phyloP scores from a whole-genome alignment of 1,140 invertebrate genomes.

The Augochlora pura region DNA sequence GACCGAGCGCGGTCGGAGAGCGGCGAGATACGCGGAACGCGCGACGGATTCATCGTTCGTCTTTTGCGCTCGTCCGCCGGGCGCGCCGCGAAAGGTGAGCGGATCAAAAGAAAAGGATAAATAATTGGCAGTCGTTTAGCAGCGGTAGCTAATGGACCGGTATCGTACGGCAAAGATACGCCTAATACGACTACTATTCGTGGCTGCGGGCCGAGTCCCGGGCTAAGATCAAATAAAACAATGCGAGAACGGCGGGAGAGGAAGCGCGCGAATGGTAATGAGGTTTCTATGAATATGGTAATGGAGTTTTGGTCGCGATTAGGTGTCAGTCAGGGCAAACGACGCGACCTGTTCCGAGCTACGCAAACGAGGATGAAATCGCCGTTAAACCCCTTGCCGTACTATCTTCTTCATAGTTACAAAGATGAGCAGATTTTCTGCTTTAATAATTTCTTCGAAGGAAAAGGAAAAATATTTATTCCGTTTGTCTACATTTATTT shows the following conservation, averaged over 20 bases:
- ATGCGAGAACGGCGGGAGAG: not conserved
- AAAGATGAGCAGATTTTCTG: too few species aligned
- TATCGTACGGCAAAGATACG: not conserved
- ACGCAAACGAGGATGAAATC: slow-evolving; percentile 46
- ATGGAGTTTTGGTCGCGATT: slow-evolving; percentile 54
- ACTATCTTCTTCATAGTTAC: too few species aligned
- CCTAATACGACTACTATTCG: slow-evolving; percentile 7
- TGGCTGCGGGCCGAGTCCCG: not conserved
- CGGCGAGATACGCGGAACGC: not conserved
- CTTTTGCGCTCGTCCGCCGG: not conserved
- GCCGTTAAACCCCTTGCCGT: too few species aligned
- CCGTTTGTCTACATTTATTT: too few species aligned
- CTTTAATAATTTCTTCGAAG: too few species aligned
- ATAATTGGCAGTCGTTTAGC: too few species aligned
- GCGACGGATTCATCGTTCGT: not conserved
- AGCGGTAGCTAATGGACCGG: too few species aligned
- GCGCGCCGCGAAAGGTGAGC: not conserved
- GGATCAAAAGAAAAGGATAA: not conserved
- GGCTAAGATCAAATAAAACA: slow-evolving; percentile 6
- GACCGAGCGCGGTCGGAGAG: too few species aligned
- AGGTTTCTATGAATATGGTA: slow-evolving; percentile 63
- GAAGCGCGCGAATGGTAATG: slow-evolving; percentile 37
- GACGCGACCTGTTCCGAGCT: slow-evolving; percentile 45
- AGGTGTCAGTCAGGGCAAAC: slow-evolving; percentile 42
- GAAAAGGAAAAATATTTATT: too few species aligned